These are phyloP conservation scores for Epinotia nisella DNA, from an alignment of 2,888 invertebrate genomes.

Conservation along the genomic window DNA sequence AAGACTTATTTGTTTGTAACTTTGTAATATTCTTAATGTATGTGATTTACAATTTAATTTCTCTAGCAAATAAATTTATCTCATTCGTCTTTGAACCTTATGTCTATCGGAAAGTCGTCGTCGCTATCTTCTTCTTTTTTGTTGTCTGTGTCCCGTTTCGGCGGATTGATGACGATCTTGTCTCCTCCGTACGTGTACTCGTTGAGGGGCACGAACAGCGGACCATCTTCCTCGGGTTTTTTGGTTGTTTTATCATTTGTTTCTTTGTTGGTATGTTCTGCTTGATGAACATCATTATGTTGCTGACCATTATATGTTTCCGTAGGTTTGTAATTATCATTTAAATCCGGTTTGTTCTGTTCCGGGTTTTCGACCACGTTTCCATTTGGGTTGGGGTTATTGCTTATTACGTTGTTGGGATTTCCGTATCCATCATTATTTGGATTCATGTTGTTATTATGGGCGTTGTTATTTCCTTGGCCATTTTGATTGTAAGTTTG, in stretches of 20 bases:
- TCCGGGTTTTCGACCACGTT: constrained; percentile 30
- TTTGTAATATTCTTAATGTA: constrained; percentile 3
- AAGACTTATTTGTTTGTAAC: background rate
- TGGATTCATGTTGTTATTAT: constrained; percentile 42
- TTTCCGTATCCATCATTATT: constrained; percentile 45
- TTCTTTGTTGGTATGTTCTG: constrained; percentile 27
- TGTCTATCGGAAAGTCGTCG: constrained; percentile 66
- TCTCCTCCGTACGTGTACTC: constrained; percentile 63
- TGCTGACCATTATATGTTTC: constrained; percentile 41
- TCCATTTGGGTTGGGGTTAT: constrained; percentile 30
- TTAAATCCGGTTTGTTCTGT: constrained; percentile 21
- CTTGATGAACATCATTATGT: constrained; percentile 34
- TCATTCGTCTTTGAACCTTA: constrained; percentile 65
- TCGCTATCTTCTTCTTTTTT: constrained; percentile 57
- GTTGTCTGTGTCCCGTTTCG: constrained; percentile 67
- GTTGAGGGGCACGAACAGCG: constrained; percentile 69
- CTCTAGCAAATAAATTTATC: background rate
- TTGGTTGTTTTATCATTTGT: constrained; percentile 55
- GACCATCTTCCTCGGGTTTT: constrained; percentile 60
- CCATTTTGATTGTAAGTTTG: constrained; percentile 22
- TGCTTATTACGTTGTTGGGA: constrained; percentile 17
- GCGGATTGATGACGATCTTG: constrained; percentile 63
- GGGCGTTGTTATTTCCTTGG: constrained; percentile 36
- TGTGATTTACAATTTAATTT: constrained; percentile 12
- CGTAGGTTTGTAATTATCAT: constrained; percentile 41